Evolutionary conservation across 2,888 invertebrate genomes (phyloP).

Genomic region (Mycogona germanica): DNA sequence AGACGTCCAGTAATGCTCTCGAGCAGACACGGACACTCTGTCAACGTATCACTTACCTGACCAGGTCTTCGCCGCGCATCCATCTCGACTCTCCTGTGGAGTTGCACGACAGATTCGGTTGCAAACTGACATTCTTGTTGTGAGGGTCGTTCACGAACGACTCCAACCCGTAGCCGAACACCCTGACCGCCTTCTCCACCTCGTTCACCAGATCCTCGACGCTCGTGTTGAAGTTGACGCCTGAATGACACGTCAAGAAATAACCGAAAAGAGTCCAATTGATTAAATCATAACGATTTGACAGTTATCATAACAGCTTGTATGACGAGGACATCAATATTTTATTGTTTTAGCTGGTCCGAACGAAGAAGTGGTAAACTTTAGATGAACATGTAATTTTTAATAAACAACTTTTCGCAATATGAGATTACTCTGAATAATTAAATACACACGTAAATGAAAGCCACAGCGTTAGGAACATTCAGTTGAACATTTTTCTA

Average conservation of each 20-base stretch:
- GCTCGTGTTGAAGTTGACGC: constrained; percentile 84
- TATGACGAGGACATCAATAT: background rate
- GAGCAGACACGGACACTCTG: too few species aligned
- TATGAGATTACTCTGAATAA: too few species aligned
- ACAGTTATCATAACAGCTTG: too few species aligned
- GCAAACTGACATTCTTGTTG: constrained; percentile 50
- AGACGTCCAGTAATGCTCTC: too few species aligned
- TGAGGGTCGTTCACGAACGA: constrained; percentile 63
- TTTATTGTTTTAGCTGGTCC: background rate
- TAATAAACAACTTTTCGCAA: too few species aligned
- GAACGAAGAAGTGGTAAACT: background rate
- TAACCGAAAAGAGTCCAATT: too few species aligned
- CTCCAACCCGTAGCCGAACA: constrained; percentile 82
- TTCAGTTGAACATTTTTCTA: too few species aligned
- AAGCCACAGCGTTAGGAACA: too few species aligned
- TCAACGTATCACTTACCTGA: constrained; percentile 47
- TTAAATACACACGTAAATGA: too few species aligned
- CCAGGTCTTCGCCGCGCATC: constrained; percentile 67
- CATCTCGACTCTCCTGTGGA: constrained; percentile 66
- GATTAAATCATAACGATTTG: too few species aligned
- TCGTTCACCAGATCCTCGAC: constrained; percentile 68
- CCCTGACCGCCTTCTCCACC: constrained; percentile 78
- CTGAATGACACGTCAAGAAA: too few species aligned
- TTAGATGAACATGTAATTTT: too few species aligned
- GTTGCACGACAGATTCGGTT: constrained; percentile 61